Evolutionary conservation across 2,113 vertebrate genomes (phyloP), one percentile per base, ranked within the genome.

Genomic region (Talpa occidentalis): DNA sequence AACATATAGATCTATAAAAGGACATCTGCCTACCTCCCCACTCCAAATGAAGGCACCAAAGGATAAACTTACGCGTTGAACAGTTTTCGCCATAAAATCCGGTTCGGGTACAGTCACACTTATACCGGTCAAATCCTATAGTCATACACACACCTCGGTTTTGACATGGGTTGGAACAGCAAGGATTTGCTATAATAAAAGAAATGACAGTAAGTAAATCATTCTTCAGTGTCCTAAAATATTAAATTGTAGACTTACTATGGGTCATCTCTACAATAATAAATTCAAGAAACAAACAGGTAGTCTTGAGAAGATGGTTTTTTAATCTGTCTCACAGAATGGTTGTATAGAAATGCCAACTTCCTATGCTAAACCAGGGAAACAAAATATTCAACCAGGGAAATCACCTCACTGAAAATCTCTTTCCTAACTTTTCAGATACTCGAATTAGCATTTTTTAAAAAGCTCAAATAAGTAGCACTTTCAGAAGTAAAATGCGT

Each of bases 111-210:
- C 99, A 99, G 88, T 99, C 99, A 37, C 99, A 99, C 83, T 99
- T 98, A 22, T 99, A 99, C 2, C 6, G 91, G 28, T 99, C 98
- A 2, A 97, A 56, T 12, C 98, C 99, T 0, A 95, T 6, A 0
- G 98, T 98, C 95, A 98, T 98, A 92, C 99, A 99, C 0, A 99
- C 98, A 0, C 99, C 99, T 94, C 97, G 98, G 98, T 99, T 99
- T 98, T 99, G 98, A 80, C 99, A 99, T 5, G 99, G 99, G 66
- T 99, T 97, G 17, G 99, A 99, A 97, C 99, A 99, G 96, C 99
- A 99, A 22, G 98, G 99, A 91, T 99, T 99, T 89, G 97, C 99
- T 99, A 93, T 2, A 96, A 96, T 0, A 49, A 78, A 95, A 93
- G 5, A 40, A 93, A 94, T 60, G 0, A 44, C 7, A 44, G 0